A percentile compares a stretch with the other conserved stretches of the same genome.
Conservation (phyloP, 2,113 vertebrate genomes). For the Silurus glanis region DNA sequence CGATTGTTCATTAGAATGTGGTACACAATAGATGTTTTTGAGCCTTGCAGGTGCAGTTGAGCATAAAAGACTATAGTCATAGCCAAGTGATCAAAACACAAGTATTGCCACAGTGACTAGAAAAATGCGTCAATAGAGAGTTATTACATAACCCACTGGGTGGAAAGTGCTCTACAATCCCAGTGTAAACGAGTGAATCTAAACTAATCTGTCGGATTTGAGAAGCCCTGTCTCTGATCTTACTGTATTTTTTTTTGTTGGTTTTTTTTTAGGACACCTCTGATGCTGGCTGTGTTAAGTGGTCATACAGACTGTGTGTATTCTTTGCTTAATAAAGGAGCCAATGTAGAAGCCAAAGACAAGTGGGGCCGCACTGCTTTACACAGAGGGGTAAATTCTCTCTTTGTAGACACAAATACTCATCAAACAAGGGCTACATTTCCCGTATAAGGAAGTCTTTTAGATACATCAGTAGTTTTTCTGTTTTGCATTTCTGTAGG, state of each 20-base stretch:
- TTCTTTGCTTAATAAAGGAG: conserved; percentile 93
- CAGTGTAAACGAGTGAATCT: not conserved
- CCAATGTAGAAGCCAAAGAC: conserved; percentile 94
- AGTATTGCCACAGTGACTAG: not conserved
- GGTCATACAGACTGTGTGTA: conserved; percentile 97
- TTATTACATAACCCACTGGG: not conserved
- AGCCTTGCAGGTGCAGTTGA: not conserved
- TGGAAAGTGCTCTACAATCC: not conserved
- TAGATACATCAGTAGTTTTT: not conserved
- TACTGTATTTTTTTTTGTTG: not conserved
- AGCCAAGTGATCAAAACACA: not conserved
- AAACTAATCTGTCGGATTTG: not conserved
- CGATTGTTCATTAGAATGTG: not conserved
- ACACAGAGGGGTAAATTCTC: conserved; percentile 83
- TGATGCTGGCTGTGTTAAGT: conserved; percentile 95
- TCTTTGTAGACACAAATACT: not conserved
- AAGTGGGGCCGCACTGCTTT: conserved; percentile 93
- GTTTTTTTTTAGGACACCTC: conserved; percentile 79
- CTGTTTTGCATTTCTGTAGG: not conserved
- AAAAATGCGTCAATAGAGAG: not conserved
- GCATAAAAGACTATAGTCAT: not conserved
- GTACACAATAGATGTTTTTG: not conserved
- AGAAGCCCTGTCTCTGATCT: not conserved
- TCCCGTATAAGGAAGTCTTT: not conserved
- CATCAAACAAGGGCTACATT: not conserved